Conservation (phyloP, 2,888 invertebrate genomes). For the Trachelus stipa region DNA sequence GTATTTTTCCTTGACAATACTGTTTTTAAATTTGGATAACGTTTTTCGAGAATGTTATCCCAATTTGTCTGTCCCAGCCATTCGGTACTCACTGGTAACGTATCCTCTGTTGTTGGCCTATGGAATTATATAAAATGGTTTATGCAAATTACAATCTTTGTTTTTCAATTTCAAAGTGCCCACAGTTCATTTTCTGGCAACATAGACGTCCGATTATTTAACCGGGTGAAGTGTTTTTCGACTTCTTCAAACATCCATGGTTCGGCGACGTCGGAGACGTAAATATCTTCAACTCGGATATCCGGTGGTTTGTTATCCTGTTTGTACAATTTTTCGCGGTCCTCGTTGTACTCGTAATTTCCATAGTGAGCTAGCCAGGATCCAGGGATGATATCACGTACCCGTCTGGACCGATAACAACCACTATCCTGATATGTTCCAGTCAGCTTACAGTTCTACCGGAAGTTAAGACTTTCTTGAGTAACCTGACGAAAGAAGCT, state of each 20-base stretch:
- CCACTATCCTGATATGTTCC: constrained; percentile 47
- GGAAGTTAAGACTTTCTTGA: neutral
- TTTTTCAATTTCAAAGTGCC: constrained; percentile 19
- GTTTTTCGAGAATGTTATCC: neutral
- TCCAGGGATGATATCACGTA: constrained; percentile 75
- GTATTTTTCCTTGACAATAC: neutral
- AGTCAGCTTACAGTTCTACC: constrained; percentile 46
- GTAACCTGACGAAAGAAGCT: neutral
- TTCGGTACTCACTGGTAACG: neutral
- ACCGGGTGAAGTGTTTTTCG: constrained; percentile 53
- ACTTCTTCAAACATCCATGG: constrained; percentile 60
- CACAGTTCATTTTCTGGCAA: constrained; percentile 40
- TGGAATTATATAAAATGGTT: neutral
- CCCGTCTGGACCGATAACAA: constrained; percentile 65
- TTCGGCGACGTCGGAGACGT: constrained; percentile 31
- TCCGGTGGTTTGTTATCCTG: constrained; percentile 15
- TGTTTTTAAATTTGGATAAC: constrained; percentile 4
- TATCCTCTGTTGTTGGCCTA: neutral
- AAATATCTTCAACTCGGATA: neutral
- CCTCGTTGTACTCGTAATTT: constrained; percentile 72
- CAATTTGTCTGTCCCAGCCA: neutral
- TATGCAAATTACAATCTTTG: neutral
- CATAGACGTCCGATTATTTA: constrained; percentile 30
- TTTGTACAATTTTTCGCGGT: constrained; percentile 68
- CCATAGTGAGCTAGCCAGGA: constrained; percentile 74